Base-by-base conservation (phyloP, 2,888 invertebrate species). In the Pyrochroa serraticornis region DNA sequence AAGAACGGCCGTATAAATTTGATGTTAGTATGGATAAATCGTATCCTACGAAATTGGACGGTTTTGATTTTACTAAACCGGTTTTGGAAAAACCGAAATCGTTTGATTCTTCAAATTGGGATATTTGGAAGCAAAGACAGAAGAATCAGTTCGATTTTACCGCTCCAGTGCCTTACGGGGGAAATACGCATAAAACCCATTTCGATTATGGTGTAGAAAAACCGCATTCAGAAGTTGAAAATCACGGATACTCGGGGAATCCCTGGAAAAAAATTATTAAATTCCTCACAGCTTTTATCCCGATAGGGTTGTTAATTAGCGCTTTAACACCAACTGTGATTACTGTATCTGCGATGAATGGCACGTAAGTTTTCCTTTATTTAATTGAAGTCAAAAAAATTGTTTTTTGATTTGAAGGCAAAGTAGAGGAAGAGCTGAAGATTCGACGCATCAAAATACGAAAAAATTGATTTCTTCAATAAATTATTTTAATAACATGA, bases 271-370 rank as follows among this genome's bases (percentile, higher is more conserved):
- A 83, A 64, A 79, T 89, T 35, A 76, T 89, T 7, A 86, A 85
- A 54, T 76, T 90, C 65, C 77, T 89, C 68, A 86, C 89, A 0
- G 85, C 90, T 0, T 81, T 89, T 68, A 81, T 90, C 47, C 91
- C 91, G 0, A 83, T 90, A 44, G 90, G 90, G 0, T 78, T 91
- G 44, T 82, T 90, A 59, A 80, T 90, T 46, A 89, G 90, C 0
- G 87, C 90, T 0, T 79, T 90, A 10, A 87, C 88, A 0, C 90
- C 90, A 1, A 87, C 80, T 66, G 79, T 90, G 68, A 81, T 90
- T 65, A 85, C 84, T 61, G 82, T 90, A 42, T 82, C 74, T 8
- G 68, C 76, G 12, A 63, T 72, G 10, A 79, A 79, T 63, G 71
- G 64, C 10, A 77, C 76, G 75, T 78, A 68, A 74, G 75, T 71